Conservation (phyloP, 2,797 vertebrate genomes). For the Tadarida brasiliensis region DNA sequence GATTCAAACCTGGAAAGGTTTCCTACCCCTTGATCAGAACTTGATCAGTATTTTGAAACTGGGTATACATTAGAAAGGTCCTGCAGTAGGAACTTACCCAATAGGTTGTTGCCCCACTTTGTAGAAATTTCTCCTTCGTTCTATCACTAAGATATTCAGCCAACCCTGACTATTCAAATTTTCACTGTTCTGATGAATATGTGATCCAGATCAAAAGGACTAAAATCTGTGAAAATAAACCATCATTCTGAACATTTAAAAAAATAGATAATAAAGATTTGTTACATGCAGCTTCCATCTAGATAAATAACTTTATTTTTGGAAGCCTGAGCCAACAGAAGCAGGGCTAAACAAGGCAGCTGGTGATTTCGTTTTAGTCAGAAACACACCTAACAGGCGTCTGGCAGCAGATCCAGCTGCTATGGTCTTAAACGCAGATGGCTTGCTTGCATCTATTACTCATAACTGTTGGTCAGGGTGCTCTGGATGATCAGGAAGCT, state of each 20-base stretch:
- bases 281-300: constrained; percentile 54
- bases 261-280: constrained; percentile 62
- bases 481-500: constrained; percentile 66
- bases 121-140: constrained; percentile 22
- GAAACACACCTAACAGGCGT: constrained; percentile 70
- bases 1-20: constrained; percentile 3
- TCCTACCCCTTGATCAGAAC: neutral
- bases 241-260: constrained; percentile 40
- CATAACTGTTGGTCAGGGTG: constrained; percentile 21
- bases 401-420: constrained; percentile 68
- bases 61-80: neutral
- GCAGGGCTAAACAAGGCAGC: constrained; percentile 79
- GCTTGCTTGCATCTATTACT: constrained; percentile 35
- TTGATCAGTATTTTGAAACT: neutral
- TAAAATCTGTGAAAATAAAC: constrained; percentile 63
- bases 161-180: constrained; percentile 4
- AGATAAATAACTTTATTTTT: constrained; percentile 69
- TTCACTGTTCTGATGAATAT: constrained; percentile 47
- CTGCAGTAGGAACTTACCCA: neutral
- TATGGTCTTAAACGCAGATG: constrained; percentile 46
- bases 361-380: constrained; percentile 69
- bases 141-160: neutral
- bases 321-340: constrained; percentile 60
- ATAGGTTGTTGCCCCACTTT: neutral
- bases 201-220: neutral